Evolutionary conservation across 2,888 invertebrate species (phyloP).

Genomic region (Melikaiella ostensackeni): DNA sequence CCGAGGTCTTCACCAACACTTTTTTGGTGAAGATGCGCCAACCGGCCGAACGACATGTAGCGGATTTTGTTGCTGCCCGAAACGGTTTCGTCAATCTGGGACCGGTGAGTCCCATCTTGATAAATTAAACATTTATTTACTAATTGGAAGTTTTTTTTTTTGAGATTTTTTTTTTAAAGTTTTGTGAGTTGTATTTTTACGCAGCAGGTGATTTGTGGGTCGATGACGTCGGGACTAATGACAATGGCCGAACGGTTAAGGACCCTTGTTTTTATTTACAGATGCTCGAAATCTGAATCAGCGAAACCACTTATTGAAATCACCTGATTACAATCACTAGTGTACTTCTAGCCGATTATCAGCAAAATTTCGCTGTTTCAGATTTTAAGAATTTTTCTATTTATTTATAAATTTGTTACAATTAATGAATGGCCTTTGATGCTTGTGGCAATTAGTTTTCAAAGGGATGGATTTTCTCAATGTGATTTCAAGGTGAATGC

Average conservation of each 20-base stretch:
- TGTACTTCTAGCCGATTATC: too few relatives aligned
- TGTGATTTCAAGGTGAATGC: not conserved
- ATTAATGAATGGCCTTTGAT: not conserved
- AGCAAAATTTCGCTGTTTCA: too few relatives aligned
- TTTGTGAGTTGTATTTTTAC: not conserved
- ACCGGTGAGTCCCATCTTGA: slow-evolving; percentile 85
- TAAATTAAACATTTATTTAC: not conserved
- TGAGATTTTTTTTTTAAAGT: not conserved
- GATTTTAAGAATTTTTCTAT: too few relatives aligned
- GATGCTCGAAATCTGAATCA: too few relatives aligned
- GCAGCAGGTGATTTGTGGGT: not conserved
- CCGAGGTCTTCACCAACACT: slow-evolving; percentile 95
- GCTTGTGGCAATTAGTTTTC: not conserved
- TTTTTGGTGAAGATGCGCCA: slow-evolving; percentile 94
- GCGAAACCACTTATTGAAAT: too few relatives aligned
- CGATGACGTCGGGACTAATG: slow-evolving; percentile 7
- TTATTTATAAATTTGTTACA: too few relatives aligned
- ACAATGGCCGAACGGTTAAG: slow-evolving; percentile 8
- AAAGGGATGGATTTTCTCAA: not conserved
- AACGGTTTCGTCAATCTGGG: slow-evolving; percentile 97
- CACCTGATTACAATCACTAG: too few relatives aligned
- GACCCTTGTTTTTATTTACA: not conserved
- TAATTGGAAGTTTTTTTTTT: not conserved
- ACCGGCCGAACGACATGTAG: slow-evolving; percentile 86
- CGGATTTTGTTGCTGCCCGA: slow-evolving; percentile 88